A percentile compares a stretch with the other conserved stretches of the same genome.
Conservation (phyloP, 1,140 invertebrate species). For the Drosophila sechellia region DNA sequence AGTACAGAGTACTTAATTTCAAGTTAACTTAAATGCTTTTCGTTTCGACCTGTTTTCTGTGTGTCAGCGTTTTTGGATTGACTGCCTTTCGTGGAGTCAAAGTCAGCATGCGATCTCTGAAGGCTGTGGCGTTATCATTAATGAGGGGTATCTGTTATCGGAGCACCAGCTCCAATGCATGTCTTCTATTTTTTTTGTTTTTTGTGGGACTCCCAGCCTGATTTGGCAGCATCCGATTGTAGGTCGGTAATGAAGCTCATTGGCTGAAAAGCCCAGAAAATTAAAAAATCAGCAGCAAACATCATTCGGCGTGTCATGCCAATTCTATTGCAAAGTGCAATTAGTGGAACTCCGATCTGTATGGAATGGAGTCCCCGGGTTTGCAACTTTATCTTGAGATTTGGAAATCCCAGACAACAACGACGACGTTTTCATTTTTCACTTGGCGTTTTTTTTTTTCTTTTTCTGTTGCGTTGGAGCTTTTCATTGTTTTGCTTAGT, state of each 20-base stretch:
- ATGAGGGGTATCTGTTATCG: background rate
- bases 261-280: background rate
- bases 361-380: background rate
- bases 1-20: too few relatives aligned
- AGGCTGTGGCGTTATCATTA: background rate
- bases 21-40: background rate
- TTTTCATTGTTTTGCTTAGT: conserved; percentile 48
- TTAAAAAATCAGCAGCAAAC: background rate
- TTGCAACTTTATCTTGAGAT: conserved; percentile 1
- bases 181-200: too few relatives aligned
- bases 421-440: conserved; percentile 21
- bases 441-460: conserved; percentile 6
- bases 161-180: too few relatives aligned
- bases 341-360: conserved; percentile 29
- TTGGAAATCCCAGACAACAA: conserved; percentile 32
- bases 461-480: conserved; percentile 20
- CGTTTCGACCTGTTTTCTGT: background rate
- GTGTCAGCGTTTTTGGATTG: background rate
- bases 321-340: conserved; percentile 15
- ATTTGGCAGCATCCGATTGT: conserved; percentile 26
- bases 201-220: too few relatives aligned
- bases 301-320: conserved; percentile 6
- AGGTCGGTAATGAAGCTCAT: conserved; percentile 18
- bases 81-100: background rate
- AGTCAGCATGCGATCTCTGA: background rate